Evolutionary conservation across 2,888 invertebrate species (phyloP).

Genomic region (Dasysyrphus albostriatus): DNA sequence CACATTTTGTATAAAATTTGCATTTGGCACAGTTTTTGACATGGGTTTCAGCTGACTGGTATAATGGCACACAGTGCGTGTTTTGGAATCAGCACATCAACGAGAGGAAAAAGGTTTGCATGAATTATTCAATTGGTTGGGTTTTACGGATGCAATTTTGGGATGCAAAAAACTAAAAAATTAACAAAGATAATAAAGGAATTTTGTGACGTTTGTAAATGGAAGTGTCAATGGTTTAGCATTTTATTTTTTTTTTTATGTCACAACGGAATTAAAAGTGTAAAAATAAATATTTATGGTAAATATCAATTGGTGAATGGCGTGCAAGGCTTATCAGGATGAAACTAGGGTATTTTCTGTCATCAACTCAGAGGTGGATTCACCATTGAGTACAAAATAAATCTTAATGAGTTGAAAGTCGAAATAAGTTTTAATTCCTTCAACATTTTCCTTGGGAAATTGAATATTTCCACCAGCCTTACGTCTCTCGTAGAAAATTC

Average conservation of each 20-base stretch:
- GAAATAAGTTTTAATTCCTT: no score
- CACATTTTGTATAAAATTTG: slow-evolving; percentile 45
- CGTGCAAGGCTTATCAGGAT: no score
- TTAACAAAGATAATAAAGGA: background rate
- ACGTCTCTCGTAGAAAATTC: no score
- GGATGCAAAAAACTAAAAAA: background rate
- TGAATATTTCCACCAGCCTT: no score
- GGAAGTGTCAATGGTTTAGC: background rate
- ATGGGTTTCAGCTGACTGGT: background rate
- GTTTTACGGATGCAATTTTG: background rate
- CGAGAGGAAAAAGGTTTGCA: slow-evolving; percentile 1
- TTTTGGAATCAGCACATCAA: background rate
- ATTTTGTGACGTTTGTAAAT: background rate
- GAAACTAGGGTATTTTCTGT: no score
- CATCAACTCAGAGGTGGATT: no score
- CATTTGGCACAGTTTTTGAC: slow-evolving; percentile 64
- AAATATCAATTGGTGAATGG: no score
- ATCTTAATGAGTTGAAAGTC: no score
- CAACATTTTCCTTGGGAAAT: no score
- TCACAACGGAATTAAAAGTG: background rate
- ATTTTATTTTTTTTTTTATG: background rate
- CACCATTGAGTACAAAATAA: no score
- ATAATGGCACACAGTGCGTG: slow-evolving; percentile 11
- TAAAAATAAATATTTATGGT: background rate
- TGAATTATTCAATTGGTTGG: slow-evolving; percentile 47